These are phyloP conservation scores for Drosophila sturtevanti DNA, from an alignment of 1,140 invertebrate species.

Conservation along the genomic window DNA sequence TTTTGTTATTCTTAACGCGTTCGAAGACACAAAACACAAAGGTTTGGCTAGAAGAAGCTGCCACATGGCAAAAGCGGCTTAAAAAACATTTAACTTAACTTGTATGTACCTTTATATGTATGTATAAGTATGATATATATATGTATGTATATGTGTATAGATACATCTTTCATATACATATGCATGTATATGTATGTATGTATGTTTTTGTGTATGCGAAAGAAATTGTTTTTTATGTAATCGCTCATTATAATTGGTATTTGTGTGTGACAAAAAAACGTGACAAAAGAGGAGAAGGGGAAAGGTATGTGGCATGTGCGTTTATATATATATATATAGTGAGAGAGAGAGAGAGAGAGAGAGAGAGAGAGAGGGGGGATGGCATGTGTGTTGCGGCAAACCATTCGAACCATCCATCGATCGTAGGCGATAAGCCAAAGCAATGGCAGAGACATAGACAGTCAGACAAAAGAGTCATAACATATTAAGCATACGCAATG, in stretches of 20 bases:
- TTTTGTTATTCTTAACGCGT: conserved; percentile 71
- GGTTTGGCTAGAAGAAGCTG: conserved; percentile 24
- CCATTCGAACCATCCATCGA: conserved; percentile 37
- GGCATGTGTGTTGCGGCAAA: conserved; percentile 38
- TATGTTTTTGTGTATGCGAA: conserved; percentile 23
- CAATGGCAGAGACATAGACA: not conserved
- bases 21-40: conserved; percentile 37
- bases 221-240: conserved; percentile 77
- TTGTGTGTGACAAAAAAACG: conserved; percentile 74
- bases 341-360: conserved; percentile 8
- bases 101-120: not conserved
- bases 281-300: conserved; percentile 13
- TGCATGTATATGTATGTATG: conserved; percentile 4
- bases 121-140: not conserved
- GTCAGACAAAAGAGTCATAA: conserved; percentile 38
- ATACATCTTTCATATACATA: too few relatives aligned
- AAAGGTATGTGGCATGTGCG: conserved; percentile 1
- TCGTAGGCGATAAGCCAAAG: conserved; percentile 53
- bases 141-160: not conserved
- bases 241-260: conserved; percentile 78
- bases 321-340: not conserved
- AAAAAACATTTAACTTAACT: conserved; percentile 52
- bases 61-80: conserved; percentile 54
- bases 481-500: conserved; percentile 73
- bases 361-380: conserved; percentile 11